These are phyloP conservation scores for Pollenia labialis DNA, from an alignment of 2,888 invertebrate species.

Conservation along the genomic window DNA sequence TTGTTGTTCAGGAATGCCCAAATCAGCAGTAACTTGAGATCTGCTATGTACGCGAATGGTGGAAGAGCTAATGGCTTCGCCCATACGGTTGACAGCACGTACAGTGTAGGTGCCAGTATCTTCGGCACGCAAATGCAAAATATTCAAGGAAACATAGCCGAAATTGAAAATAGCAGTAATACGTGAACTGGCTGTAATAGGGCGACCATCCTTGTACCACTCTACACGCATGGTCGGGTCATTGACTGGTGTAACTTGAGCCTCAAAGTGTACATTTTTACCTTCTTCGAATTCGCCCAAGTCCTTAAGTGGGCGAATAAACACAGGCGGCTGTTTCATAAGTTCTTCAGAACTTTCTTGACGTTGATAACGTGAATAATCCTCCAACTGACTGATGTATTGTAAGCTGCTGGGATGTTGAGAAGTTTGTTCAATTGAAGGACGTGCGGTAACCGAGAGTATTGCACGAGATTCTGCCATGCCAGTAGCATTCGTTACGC, in stretches of 20 bases:
- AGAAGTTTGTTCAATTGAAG: constrained; percentile 93
- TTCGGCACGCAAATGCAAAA: constrained; percentile 99
- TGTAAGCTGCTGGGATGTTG: constrained; percentile 96
- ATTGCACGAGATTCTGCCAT: constrained; percentile 93
- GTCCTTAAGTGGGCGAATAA: constrained; percentile 94
- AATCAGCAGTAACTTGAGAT: constrained; percentile 93
- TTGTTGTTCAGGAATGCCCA: constrained; percentile 95
- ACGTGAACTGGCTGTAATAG: constrained; percentile 98
- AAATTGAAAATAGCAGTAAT: constrained; percentile 99
- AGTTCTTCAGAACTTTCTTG: constrained; percentile 93
- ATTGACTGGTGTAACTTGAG: constrained; percentile 95
- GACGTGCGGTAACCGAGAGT: constrained; percentile 91
- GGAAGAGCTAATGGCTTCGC: constrained; percentile 94
- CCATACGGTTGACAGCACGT: constrained; percentile 94
- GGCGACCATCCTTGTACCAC: constrained; percentile 97
- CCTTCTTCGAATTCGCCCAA: constrained; percentile 95
- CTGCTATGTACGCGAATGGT: constrained; percentile 90
- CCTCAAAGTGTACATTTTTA: constrained; percentile 96
- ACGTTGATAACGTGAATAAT: constrained; percentile 93
- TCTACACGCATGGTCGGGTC: constrained; percentile 97
- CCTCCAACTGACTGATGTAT: constrained; percentile 95
- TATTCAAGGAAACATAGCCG: constrained; percentile 99
- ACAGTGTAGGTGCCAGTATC: constrained; percentile 98
- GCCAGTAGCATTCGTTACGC: constrained; percentile 94
- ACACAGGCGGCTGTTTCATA: constrained; percentile 91